phyloP scores from a whole-genome alignment of 2,797 vertebrate genomes.

The Otolemur crassicaudatus region DNA sequence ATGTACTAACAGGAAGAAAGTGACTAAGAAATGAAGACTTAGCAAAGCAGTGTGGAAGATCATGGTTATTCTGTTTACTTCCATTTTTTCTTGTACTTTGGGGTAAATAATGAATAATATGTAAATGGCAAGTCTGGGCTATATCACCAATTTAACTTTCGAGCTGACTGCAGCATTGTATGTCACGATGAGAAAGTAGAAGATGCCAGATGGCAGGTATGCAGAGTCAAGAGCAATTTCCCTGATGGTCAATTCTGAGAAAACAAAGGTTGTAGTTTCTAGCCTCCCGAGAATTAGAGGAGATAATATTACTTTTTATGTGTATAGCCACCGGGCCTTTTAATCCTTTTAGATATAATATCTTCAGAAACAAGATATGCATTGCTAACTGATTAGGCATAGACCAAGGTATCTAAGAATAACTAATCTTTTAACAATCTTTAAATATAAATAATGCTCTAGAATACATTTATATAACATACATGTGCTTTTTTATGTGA shows the following conservation, averaged over 20 bases:
- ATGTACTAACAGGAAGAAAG: neutral
- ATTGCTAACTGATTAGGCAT: neutral
- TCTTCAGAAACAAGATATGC: constrained; percentile 48
- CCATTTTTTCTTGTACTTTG: neutral
- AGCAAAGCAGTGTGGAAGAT: neutral
- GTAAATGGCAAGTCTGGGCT: neutral
- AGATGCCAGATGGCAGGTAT: constrained; percentile 56
- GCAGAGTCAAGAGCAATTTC: constrained; percentile 70
- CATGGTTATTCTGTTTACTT: neutral
- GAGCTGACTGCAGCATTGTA: neutral
- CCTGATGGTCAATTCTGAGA: constrained; percentile 62
- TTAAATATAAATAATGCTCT: constrained; percentile 27
- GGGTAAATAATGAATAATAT: neutral
- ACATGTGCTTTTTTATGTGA: neutral
- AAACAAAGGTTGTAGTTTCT: constrained; percentile 67
- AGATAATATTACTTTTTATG: constrained; percentile 50
- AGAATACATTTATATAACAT: neutral
- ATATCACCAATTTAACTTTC: neutral
- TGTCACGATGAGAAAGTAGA: neutral
- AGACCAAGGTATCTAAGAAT: neutral
- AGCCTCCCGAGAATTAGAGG: constrained; percentile 38
- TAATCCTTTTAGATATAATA: constrained; percentile 25
- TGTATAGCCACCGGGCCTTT: neutral
- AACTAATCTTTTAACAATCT: neutral
- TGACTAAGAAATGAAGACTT: constrained; percentile 42